Conservation (phyloP, 2,888 invertebrate species). For the Clanis bilineata region DNA sequence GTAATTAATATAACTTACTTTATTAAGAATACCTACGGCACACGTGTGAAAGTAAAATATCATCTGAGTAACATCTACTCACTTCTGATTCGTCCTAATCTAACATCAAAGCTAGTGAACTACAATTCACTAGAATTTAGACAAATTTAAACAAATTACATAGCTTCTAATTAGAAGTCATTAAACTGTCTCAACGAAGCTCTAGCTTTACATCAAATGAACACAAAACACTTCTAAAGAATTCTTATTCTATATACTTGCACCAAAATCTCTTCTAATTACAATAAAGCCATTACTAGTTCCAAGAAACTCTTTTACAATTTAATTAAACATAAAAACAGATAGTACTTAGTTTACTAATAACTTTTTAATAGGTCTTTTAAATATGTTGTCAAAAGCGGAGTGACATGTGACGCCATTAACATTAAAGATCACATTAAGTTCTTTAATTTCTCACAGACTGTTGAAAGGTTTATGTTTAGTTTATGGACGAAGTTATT, state of each 20-base stretch:
- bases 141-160: too few relatives aligned
- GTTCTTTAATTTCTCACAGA: constrained; percentile 45
- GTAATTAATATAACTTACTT: too few relatives aligned
- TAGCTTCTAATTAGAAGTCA: too few relatives aligned
- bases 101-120: too few relatives aligned
- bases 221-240: not conserved
- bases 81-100: too few relatives aligned
- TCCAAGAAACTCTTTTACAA: not conserved
- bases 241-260: not conserved
- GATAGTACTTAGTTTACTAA: constrained; percentile 6
- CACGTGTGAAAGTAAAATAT: too few relatives aligned
- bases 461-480: constrained; percentile 36
- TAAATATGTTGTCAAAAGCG: not conserved
- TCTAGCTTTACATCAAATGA: not conserved
- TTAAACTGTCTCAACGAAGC: too few relatives aligned
- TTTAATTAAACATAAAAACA: constrained; percentile 8
- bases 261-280: not conserved
- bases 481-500: constrained; percentile 27
- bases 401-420: not conserved
- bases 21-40: too few relatives aligned
- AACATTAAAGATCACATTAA: constrained; percentile 28
- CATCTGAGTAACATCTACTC: too few relatives aligned
- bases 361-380: not conserved
- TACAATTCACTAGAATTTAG: too few relatives aligned
- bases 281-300: not conserved